Percentiles rank a stretch among this genome's conserved stretches.
These are phyloP conservation scores for Patella ulyssiponensis DNA, from an alignment of 2,888 invertebrate genomes.

Conservation along the genomic window DNA sequence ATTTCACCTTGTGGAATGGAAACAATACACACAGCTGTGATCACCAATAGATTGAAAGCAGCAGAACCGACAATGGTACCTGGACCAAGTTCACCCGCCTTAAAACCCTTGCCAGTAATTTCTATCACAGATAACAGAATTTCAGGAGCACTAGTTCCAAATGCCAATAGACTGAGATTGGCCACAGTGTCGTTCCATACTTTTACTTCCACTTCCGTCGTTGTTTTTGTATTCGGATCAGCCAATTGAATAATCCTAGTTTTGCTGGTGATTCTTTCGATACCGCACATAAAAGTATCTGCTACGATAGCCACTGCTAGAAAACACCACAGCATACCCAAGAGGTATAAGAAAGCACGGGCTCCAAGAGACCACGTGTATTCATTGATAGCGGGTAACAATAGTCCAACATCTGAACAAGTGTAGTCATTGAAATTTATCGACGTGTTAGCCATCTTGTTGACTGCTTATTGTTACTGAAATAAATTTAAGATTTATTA, in stretches of 20 bases:
- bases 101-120: constrained; percentile 70
- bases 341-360: constrained; percentile 74
- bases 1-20: constrained; percentile 73
- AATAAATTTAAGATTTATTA: no score
- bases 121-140: constrained; percentile 75
- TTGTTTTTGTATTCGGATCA: constrained; percentile 49
- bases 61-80: constrained; percentile 77
- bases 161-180: constrained; percentile 76
- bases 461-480: no score
- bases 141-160: constrained; percentile 76
- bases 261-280: constrained; percentile 77
- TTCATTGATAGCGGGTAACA: constrained; percentile 74
- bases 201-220: constrained; percentile 73
- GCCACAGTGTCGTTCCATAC: constrained; percentile 77
- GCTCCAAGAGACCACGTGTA: constrained; percentile 73
- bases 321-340: constrained; percentile 76
- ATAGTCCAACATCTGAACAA: constrained; percentile 67
- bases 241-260: constrained; percentile 72
- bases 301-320: constrained; percentile 78
- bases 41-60: constrained; percentile 76
- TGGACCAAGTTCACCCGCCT: constrained; percentile 75
- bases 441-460: constrained; percentile 7
- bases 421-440: constrained; percentile 46
- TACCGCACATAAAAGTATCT: constrained; percentile 77
- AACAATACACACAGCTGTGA: constrained; percentile 75